Base-by-base conservation (phyloP, 2,888 invertebrate species). In the Ochropleura leucogaster region DNA sequence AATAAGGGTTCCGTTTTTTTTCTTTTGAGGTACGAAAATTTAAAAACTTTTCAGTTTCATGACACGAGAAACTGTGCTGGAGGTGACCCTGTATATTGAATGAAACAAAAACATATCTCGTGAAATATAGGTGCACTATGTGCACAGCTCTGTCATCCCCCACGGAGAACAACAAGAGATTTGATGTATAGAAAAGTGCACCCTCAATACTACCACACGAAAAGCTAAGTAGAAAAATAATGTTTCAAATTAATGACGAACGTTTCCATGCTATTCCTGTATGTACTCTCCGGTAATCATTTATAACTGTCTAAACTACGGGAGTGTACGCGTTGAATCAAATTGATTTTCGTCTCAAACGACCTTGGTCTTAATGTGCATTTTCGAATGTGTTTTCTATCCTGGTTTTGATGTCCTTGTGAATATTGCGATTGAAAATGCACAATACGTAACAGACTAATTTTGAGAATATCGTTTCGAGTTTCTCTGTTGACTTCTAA, bases 281-380 rank as follows among this genome's bases (percentile, higher is more conserved):
- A 47, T 47, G 42, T 51, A 51, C 8, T 74, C 55, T 20, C 7
- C 18, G 9, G 59, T 49, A 67, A 81, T 75, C 75, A 18, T 78
- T 81, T 40, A 81, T 75, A 82, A 75, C 63, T 30, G 82, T 63
- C 66, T 30, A 47, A 80, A 57, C 49, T 67, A 18, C 12, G 18
- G 20, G 9, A 55, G 47, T 30, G 30, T 49, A 12, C 18, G 53
- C 12, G 18, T 62, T 62, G 20, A 65, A 77, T 51, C 1, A 12
- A 49, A 80, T 74, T 74, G 55, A 55, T 80, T 73, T 65, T 63
- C 62, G 3, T 49, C 51, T 42, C 7, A 40, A 73, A 42, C 18
- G 9, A 30, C 14, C 42, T 44, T 65, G 47, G 6, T 18, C 20
- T 40, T 8, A 20, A 49, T 49, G 44, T 55, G 20, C 8, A 20